Evolutionary conservation across 2,113 vertebrate genomes (phyloP).

Genomic region (Anarhynchus alexandrinus): DNA sequence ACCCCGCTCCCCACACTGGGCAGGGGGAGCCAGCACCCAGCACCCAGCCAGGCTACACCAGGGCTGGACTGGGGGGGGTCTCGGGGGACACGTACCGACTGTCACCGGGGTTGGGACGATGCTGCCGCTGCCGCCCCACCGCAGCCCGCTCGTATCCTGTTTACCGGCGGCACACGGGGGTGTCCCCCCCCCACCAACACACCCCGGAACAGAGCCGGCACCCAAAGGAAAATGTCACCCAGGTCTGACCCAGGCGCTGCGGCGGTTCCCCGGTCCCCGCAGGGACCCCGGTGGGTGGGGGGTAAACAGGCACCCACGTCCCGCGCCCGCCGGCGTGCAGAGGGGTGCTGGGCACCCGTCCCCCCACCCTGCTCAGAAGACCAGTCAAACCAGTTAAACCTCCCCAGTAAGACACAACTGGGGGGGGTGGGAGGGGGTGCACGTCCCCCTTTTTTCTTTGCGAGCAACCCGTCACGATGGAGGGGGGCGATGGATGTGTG

Average conservation of each 20-base stretch:
- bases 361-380: neutral
- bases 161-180: neutral
- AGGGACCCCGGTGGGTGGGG: neutral
- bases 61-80: neutral
- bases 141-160: constrained; percentile 21
- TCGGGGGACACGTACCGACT: neutral
- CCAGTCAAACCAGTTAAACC: constrained; percentile 18
- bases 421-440: neutral
- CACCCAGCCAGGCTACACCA: no score
- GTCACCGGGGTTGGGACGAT: neutral
- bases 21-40: neutral
- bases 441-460: neutral
- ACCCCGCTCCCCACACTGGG: neutral
- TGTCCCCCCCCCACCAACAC: neutral
- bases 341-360: neutral
- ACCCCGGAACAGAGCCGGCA: neutral
- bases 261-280: rapidly evolving
- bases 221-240: neutral
- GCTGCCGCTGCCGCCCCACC: neutral
- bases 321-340: rapidly evolving
- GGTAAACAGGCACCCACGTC: neutral
- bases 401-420: neutral
- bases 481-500: neutral
- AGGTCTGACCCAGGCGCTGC: neutral
- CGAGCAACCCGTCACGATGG: neutral